phyloP scores from a whole-genome alignment of 1,140 invertebrate genomes.

The Scaptomyza pallida region DNA sequence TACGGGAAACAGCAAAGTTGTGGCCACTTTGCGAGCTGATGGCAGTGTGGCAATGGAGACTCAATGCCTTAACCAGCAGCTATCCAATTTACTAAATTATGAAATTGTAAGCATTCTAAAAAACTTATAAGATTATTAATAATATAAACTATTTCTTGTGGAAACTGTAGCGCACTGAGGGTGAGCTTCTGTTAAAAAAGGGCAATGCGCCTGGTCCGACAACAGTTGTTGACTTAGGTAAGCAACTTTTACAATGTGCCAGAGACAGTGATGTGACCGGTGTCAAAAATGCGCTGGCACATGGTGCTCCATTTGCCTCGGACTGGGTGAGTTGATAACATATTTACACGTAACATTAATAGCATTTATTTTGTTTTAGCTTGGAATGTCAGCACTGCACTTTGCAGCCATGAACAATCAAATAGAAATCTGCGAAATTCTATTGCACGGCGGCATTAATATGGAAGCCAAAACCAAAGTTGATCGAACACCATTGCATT shows the following conservation, averaged over 20 bases:
- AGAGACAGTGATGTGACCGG: slow-evolving; percentile 90
- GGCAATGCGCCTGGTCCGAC: slow-evolving; percentile 47
- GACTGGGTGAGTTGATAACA: slow-evolving; percentile 90
- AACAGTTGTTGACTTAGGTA: slow-evolving; percentile 86
- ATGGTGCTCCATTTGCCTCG: slow-evolving; percentile 95
- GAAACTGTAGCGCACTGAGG: slow-evolving; percentile 64
- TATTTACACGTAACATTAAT: background rate
- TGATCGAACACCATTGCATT: slow-evolving; percentile 94
- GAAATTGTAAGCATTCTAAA: slow-evolving; percentile 67
- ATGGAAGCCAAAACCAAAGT: slow-evolving; percentile 96
- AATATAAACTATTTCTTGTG: background rate
- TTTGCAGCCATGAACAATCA: slow-evolving; percentile 94
- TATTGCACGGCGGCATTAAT: slow-evolving; percentile 93
- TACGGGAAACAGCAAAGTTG: slow-evolving; percentile 66
- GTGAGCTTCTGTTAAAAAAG: slow-evolving; percentile 59
- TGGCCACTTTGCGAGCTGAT: slow-evolving; percentile 77
- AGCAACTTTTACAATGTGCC: slow-evolving; percentile 91
- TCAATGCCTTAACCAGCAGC: slow-evolving; percentile 56
- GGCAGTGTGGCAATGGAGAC: slow-evolving; percentile 70
- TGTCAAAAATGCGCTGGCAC: slow-evolving; percentile 91
- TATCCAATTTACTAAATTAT: slow-evolving; percentile 71
- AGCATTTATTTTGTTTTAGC: slow-evolving; percentile 84
- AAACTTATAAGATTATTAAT: background rate
- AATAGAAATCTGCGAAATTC: slow-evolving; percentile 91
- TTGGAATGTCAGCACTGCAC: slow-evolving; percentile 95